Conservation (phyloP, 2,797 vertebrate species). For the Microctenopoma lineatum region DNA sequence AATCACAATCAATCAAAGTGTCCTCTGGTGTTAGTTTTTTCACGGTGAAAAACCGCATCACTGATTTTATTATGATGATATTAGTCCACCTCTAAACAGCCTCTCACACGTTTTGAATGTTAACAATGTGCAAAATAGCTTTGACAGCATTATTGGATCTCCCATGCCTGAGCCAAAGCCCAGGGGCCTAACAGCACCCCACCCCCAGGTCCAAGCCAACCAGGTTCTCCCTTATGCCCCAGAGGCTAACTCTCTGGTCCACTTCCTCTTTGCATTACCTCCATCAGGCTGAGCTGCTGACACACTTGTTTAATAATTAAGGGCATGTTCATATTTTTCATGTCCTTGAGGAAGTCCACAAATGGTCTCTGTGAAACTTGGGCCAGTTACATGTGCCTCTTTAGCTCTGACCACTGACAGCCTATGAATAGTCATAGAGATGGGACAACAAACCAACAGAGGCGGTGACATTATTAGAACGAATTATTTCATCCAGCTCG, state of each 20-base stretch:
- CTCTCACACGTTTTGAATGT: conserved; percentile 43
- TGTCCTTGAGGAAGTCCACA: conserved; percentile 82
- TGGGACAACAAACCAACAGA: conserved; percentile 16
- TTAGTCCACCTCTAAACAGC: conserved; percentile 37
- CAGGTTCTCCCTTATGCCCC: conserved; percentile 58
- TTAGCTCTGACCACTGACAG: conserved; percentile 59
- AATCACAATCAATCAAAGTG: conserved; percentile 48
- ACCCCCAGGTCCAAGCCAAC: conserved; percentile 64
- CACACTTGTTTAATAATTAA: conserved; percentile 88
- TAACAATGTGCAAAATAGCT: conserved; percentile 68
- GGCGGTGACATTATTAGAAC: background rate
- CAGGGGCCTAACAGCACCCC: conserved; percentile 55
- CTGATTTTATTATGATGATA: conserved; percentile 8
- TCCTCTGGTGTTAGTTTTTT: conserved; percentile 48
- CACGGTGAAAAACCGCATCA: conserved; percentile 27
- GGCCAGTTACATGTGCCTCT: conserved; percentile 73
- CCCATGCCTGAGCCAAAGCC: conserved; percentile 57
- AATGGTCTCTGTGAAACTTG: conserved; percentile 77
- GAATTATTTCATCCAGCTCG: conserved; percentile 15
- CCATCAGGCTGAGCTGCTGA: conserved; percentile 84
- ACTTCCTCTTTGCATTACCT: conserved; percentile 86
- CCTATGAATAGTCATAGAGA: conserved; percentile 26
- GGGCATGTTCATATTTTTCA: conserved; percentile 81
- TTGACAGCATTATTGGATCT: conserved; percentile 73
- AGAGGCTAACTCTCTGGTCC: conserved; percentile 74